These are phyloP conservation scores for Rhamnusium bicolor DNA, from an alignment of 2,888 invertebrate genomes.

Conservation along the genomic window DNA sequence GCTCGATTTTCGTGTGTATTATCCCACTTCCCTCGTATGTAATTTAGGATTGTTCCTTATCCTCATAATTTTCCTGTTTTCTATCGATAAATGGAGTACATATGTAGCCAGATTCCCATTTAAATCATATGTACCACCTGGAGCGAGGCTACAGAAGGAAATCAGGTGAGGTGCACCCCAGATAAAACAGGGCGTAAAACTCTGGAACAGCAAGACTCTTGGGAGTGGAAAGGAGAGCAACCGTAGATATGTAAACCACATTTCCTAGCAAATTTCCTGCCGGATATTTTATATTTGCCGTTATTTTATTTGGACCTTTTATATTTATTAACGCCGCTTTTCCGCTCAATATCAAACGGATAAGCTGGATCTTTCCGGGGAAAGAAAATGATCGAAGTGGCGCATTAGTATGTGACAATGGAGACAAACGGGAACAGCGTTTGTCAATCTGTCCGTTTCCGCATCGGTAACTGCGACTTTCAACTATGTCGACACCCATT, in stretches of 20 bases:
- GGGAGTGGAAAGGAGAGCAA: conserved; percentile 21
- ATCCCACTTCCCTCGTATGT: neutral
- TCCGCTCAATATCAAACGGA: conserved; percentile 53
- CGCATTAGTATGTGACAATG: conserved; percentile 66
- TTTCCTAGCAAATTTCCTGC: conserved; percentile 59
- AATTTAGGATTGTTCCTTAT: neutral
- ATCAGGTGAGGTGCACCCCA: conserved; percentile 23
- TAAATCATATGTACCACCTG: conserved; percentile 3
- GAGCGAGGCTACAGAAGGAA: conserved; percentile 16
- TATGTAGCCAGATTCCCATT: neutral
- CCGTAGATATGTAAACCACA: conserved; percentile 59
- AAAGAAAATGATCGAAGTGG: conserved; percentile 54
- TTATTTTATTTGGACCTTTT: conserved; percentile 55
- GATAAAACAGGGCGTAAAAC: neutral
- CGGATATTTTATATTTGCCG: conserved; percentile 62
- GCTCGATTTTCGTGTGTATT: too few species aligned
- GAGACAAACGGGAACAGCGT: conserved; percentile 67
- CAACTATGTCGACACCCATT: conserved; percentile 46
- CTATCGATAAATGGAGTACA: neutral
- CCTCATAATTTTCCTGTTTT: neutral
- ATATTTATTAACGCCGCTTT: conserved; percentile 55
- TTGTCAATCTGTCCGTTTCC: conserved; percentile 68
- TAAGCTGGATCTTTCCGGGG: conserved; percentile 29
- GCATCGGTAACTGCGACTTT: conserved; percentile 64
- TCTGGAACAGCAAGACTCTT: conserved; percentile 17